Conservation (phyloP, 2,797 vertebrate species). For the Sternotherus odoratus region DNA sequence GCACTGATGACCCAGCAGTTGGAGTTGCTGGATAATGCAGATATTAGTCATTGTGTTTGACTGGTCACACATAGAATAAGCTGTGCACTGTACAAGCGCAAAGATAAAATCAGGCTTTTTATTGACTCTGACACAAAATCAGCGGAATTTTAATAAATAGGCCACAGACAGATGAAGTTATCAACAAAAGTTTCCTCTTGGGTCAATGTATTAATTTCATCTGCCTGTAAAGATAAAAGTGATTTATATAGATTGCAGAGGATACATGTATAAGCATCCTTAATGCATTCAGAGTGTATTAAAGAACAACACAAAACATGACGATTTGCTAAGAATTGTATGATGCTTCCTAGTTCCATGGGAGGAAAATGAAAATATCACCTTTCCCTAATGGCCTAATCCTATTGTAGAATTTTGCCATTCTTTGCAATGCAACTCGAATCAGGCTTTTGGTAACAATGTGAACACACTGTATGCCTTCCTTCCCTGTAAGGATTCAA, state of each 20-base stretch:
- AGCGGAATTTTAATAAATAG: fast-evolving
- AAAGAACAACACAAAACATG: neutral
- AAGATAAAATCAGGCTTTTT: constrained; percentile 1
- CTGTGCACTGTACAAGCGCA: neutral
- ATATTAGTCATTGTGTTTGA: neutral
- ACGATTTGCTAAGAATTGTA: neutral
- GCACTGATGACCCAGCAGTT: neutral
- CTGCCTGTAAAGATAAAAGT: neutral
- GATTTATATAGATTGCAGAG: neutral
- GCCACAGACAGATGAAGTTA: neutral
- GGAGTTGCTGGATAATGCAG: neutral
- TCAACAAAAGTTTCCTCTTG: neutral
- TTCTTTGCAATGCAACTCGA: neutral
- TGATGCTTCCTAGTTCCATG: neutral
- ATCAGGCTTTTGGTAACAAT: neutral
- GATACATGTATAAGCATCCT: neutral
- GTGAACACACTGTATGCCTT: neutral
- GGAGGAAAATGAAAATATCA: neutral
- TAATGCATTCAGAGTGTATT: neutral
- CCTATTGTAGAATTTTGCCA: neutral
- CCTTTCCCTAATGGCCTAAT: neutral
- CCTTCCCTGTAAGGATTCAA: neutral
- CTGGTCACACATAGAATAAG: neutral
- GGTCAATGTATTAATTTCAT: neutral
- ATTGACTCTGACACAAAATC: constrained; percentile 1